These are phyloP conservation scores for Diogma glabrata DNA, from an alignment of 2,888 invertebrate species.

Conservation along the genomic window DNA sequence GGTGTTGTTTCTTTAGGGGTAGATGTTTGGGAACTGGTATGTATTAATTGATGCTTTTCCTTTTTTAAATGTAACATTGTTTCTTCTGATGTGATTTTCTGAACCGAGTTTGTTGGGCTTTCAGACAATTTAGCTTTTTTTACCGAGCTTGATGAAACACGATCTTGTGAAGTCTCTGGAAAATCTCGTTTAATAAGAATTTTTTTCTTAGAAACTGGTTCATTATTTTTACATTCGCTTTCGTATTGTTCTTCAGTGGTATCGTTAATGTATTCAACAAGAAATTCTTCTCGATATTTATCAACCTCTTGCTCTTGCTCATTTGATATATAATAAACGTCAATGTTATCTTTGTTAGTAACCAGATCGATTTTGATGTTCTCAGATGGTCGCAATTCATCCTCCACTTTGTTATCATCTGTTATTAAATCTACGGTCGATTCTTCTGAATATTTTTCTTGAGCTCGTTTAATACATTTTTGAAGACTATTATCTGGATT, in stretches of 20 bases:
- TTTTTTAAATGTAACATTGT: too few relatives aligned
- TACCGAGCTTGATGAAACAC: too few relatives aligned
- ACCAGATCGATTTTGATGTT: too few relatives aligned
- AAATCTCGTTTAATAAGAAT: not conserved
- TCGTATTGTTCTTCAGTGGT: too few relatives aligned
- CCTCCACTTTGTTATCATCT: not conserved
- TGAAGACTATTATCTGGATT: not conserved
- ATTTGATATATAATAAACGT: not conserved
- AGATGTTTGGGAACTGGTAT: not conserved
- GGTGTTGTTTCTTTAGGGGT: not conserved
- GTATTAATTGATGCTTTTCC: too few relatives aligned
- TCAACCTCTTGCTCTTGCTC: not conserved
- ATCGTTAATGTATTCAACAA: not conserved
- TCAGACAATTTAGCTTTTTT: not conserved
- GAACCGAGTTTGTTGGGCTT: not conserved
- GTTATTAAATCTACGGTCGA: not conserved
- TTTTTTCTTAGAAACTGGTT: not conserved
- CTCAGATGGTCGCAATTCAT: not conserved
- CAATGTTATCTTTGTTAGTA: too few relatives aligned
- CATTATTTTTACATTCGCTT: too few relatives aligned
- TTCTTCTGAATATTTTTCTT: not conserved
- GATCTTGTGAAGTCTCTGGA: not conserved
- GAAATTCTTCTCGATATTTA: not conserved
- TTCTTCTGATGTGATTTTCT: not conserved
- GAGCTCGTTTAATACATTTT: conserved; percentile 2